Base-by-base conservation (phyloP, 1,140 invertebrate genomes). In the Cotesia typhae region DNA sequence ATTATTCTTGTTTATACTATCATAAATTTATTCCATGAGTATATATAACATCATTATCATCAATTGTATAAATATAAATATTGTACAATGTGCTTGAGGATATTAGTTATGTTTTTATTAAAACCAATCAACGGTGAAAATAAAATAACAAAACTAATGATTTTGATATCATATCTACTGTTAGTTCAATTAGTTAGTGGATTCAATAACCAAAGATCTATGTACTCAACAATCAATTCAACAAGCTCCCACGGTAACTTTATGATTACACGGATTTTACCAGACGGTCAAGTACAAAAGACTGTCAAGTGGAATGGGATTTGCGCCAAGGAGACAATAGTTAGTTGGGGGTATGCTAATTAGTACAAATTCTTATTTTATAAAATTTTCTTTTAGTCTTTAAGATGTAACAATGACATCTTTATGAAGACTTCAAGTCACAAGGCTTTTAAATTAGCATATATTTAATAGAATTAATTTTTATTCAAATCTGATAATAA, bases 291-390 rank as follows among this genome's bases (percentile, higher is more conserved):
- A 75, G 74, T 80, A 36, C 85, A 88, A 74, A 80, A 80, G 41
- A 72, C 85, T 51, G 76, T 88, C 66, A 81, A 80, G 55, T 87
- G 82, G 76, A 83, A 84, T 7, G 83, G 84, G 67, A 79, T 85
- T 57, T 87, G 85, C 65, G 87, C 85, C 70, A 87, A 85, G 68
- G 88, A 90, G 73, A 85, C 85, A 1, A 80, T 82, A 53, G 79
- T 88, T 55, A 79, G 80, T 73, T 82, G 80, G 75, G 83, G 83
- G 83, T 85, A 77, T 65, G 82, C 14, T 20, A 28, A 59, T 59
- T 28, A 78, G 73, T 68, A 67, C 51, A 20, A 10, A 74, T 73
- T 55, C 69, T 73, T 71, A 71, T 74, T 70, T 20, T 59, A 9
- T 17, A n/a, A 14, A 6, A 3, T 65, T 20, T 38, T 65, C 17